A percentile compares a stretch with the other conserved stretches of the same genome.
Conservation (phyloP, 1,140 invertebrate genomes). For the Hormaphis cornu region DNA sequence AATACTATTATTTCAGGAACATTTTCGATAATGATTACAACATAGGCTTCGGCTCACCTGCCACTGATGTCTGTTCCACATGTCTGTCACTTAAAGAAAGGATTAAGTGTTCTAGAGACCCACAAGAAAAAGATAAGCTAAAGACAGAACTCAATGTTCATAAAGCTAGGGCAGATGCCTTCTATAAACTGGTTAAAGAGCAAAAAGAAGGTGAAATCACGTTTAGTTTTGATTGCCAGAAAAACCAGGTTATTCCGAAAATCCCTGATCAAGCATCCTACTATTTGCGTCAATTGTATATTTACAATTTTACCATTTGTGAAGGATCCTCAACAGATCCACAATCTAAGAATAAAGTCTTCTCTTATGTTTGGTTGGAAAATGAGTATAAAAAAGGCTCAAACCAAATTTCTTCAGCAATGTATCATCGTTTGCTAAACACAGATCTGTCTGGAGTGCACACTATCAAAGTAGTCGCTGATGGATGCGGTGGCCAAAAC, state of each 20-base stretch:
- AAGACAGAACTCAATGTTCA: conserved; percentile 36
- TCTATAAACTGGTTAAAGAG: conserved; percentile 39
- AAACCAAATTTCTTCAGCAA: conserved; percentile 39
- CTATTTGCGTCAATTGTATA: conserved; percentile 41
- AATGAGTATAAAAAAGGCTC: conserved; percentile 37
- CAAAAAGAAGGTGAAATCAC: conserved; percentile 34
- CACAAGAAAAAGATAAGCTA: conserved; percentile 31
- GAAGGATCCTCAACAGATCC: conserved; percentile 39
- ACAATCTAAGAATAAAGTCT: conserved; percentile 35
- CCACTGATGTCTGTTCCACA: conserved; percentile 36
- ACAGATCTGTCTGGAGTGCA: conserved; percentile 32
- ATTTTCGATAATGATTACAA: conserved; percentile 35
- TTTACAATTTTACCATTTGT: conserved; percentile 42
- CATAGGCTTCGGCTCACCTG: conserved; percentile 35
- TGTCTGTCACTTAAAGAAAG: conserved; percentile 33
- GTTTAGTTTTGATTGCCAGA: conserved; percentile 42
- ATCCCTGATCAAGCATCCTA: conserved; percentile 40
- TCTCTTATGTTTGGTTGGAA: conserved; percentile 38
- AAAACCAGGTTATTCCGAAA: conserved; percentile 40
- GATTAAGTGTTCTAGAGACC: conserved; percentile 33
- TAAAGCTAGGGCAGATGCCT: conserved; percentile 38
- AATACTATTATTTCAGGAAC: conserved; percentile 33
- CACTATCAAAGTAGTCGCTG: conserved; percentile 36
- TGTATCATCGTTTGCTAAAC: conserved; percentile 38
- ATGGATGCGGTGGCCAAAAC: conserved; percentile 40